Percentiles rank a stretch among this genome's conserved stretches.
phyloP scores from a whole-genome alignment of 2,797 vertebrate genomes.

The Onychomys torridus region DNA sequence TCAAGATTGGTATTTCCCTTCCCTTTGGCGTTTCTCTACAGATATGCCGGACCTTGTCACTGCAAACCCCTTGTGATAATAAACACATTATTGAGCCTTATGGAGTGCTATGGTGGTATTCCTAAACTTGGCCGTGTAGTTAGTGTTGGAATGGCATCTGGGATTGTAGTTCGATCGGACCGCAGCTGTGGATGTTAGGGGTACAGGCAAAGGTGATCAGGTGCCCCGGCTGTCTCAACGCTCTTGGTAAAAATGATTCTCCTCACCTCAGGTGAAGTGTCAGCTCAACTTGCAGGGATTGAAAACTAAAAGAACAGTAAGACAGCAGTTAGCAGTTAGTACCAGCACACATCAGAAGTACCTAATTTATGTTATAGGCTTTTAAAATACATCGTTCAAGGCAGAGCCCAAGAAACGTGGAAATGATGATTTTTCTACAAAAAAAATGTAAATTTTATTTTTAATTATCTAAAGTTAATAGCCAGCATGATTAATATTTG shows the following conservation, averaged over 20 bases:
- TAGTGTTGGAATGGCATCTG: neutral
- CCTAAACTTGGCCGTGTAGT: fast-evolving
- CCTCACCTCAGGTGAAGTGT: neutral
- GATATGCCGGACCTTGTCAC: fast-evolving
- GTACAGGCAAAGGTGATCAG: neutral
- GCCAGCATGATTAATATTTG: neutral
- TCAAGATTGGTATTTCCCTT: neutral
- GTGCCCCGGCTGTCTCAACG: fast-evolving
- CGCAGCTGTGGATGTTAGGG: too few relatives aligned
- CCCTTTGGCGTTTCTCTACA: neutral
- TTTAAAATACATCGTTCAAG: neutral
- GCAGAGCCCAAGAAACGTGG: neutral
- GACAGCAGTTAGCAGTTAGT: neutral
- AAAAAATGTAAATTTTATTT: neutral
- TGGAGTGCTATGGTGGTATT: fast-evolving
- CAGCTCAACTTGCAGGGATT: neutral
- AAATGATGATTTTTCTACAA: constrained; percentile 21
- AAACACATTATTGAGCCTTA: neutral
- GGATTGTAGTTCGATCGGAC: fast-evolving
- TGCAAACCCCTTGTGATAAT: neutral
- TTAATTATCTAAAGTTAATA: neutral
- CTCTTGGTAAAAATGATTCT: neutral
- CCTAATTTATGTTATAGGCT: neutral
- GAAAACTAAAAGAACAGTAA: neutral
- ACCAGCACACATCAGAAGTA: neutral